These are phyloP conservation scores for Idaea dimidiata DNA, from an alignment of 2,888 invertebrate genomes.

Conservation along the genomic window DNA sequence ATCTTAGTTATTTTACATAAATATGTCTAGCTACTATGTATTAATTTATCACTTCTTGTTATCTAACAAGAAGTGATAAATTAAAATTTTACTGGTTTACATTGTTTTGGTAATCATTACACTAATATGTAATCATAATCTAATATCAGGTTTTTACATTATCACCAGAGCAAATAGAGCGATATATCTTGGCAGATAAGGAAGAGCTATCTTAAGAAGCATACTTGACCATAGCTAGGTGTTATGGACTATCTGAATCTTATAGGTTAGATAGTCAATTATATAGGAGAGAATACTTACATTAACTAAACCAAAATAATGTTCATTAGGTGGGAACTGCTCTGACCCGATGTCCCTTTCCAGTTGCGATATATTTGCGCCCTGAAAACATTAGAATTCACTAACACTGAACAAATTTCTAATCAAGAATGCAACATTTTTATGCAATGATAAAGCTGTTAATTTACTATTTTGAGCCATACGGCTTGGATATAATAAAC, in stretches of 20 bases:
- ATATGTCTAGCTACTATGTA: too few species aligned
- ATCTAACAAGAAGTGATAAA: background rate
- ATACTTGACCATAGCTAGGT: background rate
- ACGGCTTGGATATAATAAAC: background rate
- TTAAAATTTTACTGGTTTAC: background rate
- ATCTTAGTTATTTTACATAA: too few species aligned
- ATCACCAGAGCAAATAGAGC: background rate
- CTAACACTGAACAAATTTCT: background rate
- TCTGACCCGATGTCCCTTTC: constrained; percentile 99
- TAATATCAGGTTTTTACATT: background rate
- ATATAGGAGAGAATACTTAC: constrained; percentile 82
- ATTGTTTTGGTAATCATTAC: background rate
- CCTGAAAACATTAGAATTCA: constrained; percentile 79
- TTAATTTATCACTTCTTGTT: too few species aligned
- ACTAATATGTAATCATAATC: background rate
- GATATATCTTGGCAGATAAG: background rate
- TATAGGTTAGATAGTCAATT: background rate
- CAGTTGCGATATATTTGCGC: constrained; percentile 99
- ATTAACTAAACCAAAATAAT: constrained; percentile 99
- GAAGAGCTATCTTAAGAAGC: background rate
- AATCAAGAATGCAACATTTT: background rate
- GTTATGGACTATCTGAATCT: background rate
- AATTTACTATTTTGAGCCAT: background rate
- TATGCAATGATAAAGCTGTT: background rate
- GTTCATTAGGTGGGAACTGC: constrained; percentile 98